Evolutionary conservation across 2,797 vertebrate genomes (phyloP), one percentile per base, ranked within the genome.

Genomic region (Xenentodon cancila): DNA sequence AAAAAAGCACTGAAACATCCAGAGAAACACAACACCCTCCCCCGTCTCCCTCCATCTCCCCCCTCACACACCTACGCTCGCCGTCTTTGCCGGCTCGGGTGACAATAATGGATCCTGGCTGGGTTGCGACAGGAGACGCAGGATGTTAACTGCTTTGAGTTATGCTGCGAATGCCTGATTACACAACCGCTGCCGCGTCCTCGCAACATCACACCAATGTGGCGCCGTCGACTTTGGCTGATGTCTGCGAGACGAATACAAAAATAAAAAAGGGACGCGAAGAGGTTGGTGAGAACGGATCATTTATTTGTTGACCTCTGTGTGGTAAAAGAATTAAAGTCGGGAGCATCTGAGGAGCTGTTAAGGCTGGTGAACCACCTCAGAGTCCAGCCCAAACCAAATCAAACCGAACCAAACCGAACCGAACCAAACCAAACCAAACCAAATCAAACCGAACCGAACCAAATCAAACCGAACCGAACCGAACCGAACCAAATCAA

Each of bases 31-130:
- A 60, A 51, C 70, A 53, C 19, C 27, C 17, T 71, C 65, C 49
- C 52, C 48, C 60, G 27, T 46, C 64, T 30, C 64, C 56, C 37
- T 65, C 64, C 48, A 12, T 57, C 62, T 71, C 68, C 67, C 25
- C 65, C 66, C 72, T 70, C 78, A 80, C 79, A 86, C 77, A 79
- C 78, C 77, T 68, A 75, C 69, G 55, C 79, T 37, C 73, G 71
- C 65, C 47, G 53, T 65, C 84, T 85, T 61, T 68, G 73, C 22
- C 3, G 37, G 25, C 59, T 63, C 53, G 42, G 75, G 70, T 82
- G 83, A 84, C 77, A 77, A 64, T 78, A 80, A 86, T 81, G 77
- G 79, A 80, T 83, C 74, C 66, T 82, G 73, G 64, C 42, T 44
- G 69, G 68, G 75, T 67, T 42, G 54, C 66, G 44, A 59, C 68